These are phyloP conservation scores for Euwallacea fornicatus DNA, from an alignment of 1,140 invertebrate genomes.

Conservation along the genomic window DNA sequence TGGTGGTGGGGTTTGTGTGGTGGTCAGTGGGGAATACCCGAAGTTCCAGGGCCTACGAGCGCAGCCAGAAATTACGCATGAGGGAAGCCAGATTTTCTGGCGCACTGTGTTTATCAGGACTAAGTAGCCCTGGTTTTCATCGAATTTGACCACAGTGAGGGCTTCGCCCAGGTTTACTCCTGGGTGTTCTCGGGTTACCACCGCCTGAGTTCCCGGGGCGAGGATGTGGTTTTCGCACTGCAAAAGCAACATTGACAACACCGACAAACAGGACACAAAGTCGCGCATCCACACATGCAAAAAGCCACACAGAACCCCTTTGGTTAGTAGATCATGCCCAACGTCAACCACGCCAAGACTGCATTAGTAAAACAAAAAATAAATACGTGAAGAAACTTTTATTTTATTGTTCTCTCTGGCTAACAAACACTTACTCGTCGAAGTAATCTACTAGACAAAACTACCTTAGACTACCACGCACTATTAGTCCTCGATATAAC, in stretches of 20 bases:
- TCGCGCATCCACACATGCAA: too few species aligned
- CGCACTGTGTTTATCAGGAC: conserved; percentile 52
- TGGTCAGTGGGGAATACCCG: conserved; percentile 43
- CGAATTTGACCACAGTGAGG: conserved; percentile 55
- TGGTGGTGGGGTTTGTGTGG: not conserved
- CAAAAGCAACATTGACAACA: conserved; percentile 17
- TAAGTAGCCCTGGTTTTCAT: conserved; percentile 55
- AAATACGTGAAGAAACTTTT: too few species aligned
- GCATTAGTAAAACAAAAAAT: too few species aligned
- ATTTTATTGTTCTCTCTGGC: too few species aligned
- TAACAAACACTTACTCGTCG: too few species aligned
- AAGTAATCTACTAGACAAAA: too few species aligned
- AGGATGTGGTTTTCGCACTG: conserved; percentile 54
- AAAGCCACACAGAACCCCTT: too few species aligned
- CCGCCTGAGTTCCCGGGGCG: conserved; percentile 58
- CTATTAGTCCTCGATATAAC: not conserved
- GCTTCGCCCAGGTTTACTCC: conserved; percentile 59
- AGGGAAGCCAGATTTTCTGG: conserved; percentile 66
- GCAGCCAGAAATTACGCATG: conserved; percentile 60
- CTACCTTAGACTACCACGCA: too few species aligned
- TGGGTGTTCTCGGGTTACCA: conserved; percentile 58
- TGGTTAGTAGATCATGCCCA: too few species aligned
- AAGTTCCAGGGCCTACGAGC: conserved; percentile 65
- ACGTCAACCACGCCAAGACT: too few species aligned
- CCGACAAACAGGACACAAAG: too few species aligned